Percentiles rank a stretch among this genome's conserved stretches.
phyloP scores from a whole-genome alignment of 2,797 vertebrate species.

The Lepilemur septentrionalis region DNA sequence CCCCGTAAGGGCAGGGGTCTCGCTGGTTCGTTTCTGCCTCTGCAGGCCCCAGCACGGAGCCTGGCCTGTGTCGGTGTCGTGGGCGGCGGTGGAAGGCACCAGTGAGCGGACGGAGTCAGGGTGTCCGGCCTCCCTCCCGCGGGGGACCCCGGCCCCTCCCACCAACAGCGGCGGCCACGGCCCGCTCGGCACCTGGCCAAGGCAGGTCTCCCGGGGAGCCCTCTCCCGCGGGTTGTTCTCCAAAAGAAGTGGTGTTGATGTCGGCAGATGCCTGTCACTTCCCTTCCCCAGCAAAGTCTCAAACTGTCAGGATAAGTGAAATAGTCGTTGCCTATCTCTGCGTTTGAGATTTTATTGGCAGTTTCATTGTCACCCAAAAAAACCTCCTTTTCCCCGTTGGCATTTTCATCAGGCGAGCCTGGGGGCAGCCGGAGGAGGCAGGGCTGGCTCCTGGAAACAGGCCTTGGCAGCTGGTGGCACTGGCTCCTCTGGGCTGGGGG shows the following conservation, averaged over 20 bases:
- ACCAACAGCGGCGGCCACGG: background rate
- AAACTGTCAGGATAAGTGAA: constrained; percentile 60
- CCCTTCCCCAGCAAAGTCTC: constrained; percentile 26
- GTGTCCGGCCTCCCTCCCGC: background rate
- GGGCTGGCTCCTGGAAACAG: background rate
- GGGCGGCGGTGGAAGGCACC: fast-evolving
- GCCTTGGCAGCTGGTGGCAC: background rate
- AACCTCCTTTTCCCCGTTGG: background rate
- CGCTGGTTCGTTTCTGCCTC: background rate
- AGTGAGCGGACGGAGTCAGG: fast-evolving
- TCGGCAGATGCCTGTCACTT: constrained; percentile 55
- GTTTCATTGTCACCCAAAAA: constrained; percentile 59
- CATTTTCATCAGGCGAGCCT: background rate
- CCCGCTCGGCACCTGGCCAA: fast-evolving
- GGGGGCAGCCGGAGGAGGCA: background rate
- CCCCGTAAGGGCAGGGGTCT: background rate
- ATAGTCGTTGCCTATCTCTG: constrained; percentile 5
- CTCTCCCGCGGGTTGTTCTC: background rate
- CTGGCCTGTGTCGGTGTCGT: fast-evolving
- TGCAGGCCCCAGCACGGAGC: background rate
- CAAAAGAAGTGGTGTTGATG: background rate
- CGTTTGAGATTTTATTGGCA: constrained; percentile 48
- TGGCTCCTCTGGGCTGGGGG: background rate
- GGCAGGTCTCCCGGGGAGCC: background rate
- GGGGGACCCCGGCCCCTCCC: background rate